These are phyloP conservation scores for Tenebrio molitor DNA, from an alignment of 1,140 invertebrate genomes.

Conservation along the genomic window DNA sequence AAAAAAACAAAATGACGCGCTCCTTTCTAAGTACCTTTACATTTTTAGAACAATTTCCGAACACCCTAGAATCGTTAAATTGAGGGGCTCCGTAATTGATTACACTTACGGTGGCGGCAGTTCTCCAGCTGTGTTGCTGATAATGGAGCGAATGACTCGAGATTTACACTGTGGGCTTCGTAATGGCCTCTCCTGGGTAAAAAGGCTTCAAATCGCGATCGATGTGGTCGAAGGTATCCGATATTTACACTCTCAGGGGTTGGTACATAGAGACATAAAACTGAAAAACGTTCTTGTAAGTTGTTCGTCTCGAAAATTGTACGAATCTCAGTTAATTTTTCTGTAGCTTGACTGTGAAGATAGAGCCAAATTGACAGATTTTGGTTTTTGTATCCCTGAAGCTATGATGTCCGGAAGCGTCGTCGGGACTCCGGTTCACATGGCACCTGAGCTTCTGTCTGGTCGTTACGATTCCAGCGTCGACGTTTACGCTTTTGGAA, in stretches of 20 bases:
- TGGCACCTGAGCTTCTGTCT: conserved; percentile 90
- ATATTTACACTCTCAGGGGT: conserved; percentile 89
- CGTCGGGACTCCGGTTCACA: conserved; percentile 92
- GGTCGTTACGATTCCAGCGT: conserved; percentile 88
- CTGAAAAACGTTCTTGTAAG: conserved; percentile 88
- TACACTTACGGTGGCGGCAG: conserved; percentile 78
- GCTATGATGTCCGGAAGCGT: conserved; percentile 92
- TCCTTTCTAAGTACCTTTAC: background rate
- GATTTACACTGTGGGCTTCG: conserved; percentile 89
- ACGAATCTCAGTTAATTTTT: conserved; percentile 5
- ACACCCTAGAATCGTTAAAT: conserved; percentile 85
- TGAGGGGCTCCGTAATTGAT: conserved; percentile 89
- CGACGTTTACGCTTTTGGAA: conserved; percentile 93
- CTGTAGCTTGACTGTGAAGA: conserved; percentile 76
- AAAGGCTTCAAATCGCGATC: conserved; percentile 81
- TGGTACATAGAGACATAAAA: conserved; percentile 93
- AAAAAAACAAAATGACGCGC: too few relatives aligned
- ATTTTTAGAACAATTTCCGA: conserved; percentile 82
- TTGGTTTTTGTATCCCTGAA: conserved; percentile 93
- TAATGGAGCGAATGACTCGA: conserved; percentile 80
- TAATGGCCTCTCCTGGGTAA: conserved; percentile 77
- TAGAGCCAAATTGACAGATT: conserved; percentile 88
- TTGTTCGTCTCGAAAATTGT: conserved; percentile 11
- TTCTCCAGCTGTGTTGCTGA: conserved; percentile 82
- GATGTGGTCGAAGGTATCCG: conserved; percentile 90